Evolutionary conservation across 2,113 vertebrate species (phyloP), one percentile per base, ranked within the genome.

Genomic region (Lophius piscatorius): DNA sequence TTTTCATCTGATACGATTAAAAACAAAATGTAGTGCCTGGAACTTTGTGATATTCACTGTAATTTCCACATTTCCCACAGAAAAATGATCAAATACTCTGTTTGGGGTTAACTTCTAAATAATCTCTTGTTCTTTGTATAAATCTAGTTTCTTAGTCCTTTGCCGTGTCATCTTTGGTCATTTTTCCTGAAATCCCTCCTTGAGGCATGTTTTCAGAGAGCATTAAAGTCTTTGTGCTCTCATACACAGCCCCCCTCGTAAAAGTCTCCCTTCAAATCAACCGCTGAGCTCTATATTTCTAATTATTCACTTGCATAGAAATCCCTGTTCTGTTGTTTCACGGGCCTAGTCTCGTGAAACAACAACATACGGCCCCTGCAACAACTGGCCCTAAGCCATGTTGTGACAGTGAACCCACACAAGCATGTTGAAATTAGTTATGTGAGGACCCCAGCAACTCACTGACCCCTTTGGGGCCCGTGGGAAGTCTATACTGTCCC

Each of bases 371-470:
- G 70, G 71, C 76, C 74, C 67, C 73, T 81, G 56, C 8, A 70
- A 83, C 22, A 85, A 87, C 75, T 77, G 69, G 9, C 57, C 72
- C 63, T 61, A 38, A 12, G 62, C 52, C 62, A 40, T 74, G 82
- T 87, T 74, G 83, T 81, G 47, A 76, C 48, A 74, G 65, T 55
- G 67, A 76, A 82, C 35, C 78, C 83, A 49, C 64, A n/a, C 20
- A 73, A 57, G 68, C 69, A 13, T 50, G 63, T 63, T 67, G 63
- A 65, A 59, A 79, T 85, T 64, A 83, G 76, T 49, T 3, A 49
- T 63, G 70, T 59, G 70, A 75, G 61, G 69, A 68, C 70, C 78
- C 57, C 40, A 50, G 29, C 24, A 67, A 80, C 81, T 49, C 35
- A 4, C 9, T 67, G 67, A 83, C 69, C 78, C 51, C 41, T 11